phyloP scores from a whole-genome alignment of 2,113 vertebrate species.

The Marmota monax region DNA sequence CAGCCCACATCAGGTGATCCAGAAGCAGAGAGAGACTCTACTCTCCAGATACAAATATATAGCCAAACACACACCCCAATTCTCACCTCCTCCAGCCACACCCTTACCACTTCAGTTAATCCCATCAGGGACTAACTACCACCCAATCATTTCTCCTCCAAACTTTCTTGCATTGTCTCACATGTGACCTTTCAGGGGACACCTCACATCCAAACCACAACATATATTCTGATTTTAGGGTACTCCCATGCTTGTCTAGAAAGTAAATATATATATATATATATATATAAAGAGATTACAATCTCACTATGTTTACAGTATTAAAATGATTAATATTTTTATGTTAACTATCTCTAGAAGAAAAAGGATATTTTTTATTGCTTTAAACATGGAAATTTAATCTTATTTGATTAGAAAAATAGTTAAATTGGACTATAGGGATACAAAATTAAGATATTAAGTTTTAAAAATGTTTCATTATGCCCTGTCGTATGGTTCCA shows the following conservation, averaged over 20 bases:
- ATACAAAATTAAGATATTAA: not conserved
- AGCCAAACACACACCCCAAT: too few relatives aligned
- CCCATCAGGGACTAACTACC: too few relatives aligned
- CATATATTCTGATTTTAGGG: not conserved
- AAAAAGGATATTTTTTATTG: not conserved
- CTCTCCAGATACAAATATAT: too few relatives aligned
- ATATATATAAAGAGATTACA: not conserved
- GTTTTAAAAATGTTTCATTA: not conserved
- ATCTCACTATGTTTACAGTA: not conserved
- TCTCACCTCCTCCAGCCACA: too few relatives aligned
- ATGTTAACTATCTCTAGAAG: not conserved
- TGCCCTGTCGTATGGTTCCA: not conserved
- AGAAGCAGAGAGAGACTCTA: too few relatives aligned
- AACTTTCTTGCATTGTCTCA: too few relatives aligned
- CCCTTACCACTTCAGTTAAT: too few relatives aligned
- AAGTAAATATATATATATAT: not conserved
- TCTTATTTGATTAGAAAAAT: conserved; percentile 17
- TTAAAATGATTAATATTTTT: conserved; percentile 27
- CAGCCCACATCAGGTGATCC: too few relatives aligned
- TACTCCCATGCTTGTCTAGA: not conserved
- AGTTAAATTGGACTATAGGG: not conserved
- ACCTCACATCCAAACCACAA: too few relatives aligned
- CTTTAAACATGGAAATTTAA: not conserved
- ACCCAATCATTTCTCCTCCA: too few relatives aligned
- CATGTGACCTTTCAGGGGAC: too few relatives aligned